A percentile compares a stretch with the other conserved stretches of the same genome.
These are phyloP conservation scores for Chinchilla lanigera DNA, from an alignment of 2,113 vertebrate species.

Conservation along the genomic window DNA sequence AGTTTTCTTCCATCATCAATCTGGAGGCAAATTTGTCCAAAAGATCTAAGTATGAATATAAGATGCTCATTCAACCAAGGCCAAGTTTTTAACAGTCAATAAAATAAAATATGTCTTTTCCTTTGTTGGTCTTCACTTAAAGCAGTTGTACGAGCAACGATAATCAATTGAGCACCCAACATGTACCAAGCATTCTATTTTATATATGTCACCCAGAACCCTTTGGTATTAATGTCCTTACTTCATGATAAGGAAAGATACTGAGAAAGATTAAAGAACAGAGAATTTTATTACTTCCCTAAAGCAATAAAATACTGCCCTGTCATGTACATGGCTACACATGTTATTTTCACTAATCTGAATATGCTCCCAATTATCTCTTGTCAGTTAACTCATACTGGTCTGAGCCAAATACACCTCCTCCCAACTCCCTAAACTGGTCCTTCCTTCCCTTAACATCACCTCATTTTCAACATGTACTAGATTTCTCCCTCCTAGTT, in stretches of 20 bases:
- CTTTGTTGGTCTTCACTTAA: neutral
- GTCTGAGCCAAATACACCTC: neutral
- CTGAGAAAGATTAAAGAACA: neutral
- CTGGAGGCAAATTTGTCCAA: neutral
- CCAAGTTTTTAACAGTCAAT: slow-evolving; percentile 56
- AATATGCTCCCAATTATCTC: neutral
- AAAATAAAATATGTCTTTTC: neutral
- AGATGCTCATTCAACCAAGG: neutral
- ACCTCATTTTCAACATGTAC: neutral
- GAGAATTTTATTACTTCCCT: neutral
- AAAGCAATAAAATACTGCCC: neutral
- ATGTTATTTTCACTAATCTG: slow-evolving; percentile 19
- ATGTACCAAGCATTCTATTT: neutral
- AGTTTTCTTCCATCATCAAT: neutral
- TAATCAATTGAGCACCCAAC: neutral
- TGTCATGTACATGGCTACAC: neutral
- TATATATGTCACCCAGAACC: neutral
- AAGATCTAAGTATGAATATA: neutral
- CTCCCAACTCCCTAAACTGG: neutral
- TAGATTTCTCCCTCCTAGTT: neutral
- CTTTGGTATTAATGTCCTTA: neutral
- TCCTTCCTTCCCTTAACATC: neutral
- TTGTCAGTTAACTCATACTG: neutral
- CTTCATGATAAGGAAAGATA: neutral
- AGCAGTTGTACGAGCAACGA: neutral